Percentiles rank a stretch among this genome's conserved stretches.
Conservation (phyloP, 1,140 invertebrate species). For the Zaprionus capensis region DNA sequence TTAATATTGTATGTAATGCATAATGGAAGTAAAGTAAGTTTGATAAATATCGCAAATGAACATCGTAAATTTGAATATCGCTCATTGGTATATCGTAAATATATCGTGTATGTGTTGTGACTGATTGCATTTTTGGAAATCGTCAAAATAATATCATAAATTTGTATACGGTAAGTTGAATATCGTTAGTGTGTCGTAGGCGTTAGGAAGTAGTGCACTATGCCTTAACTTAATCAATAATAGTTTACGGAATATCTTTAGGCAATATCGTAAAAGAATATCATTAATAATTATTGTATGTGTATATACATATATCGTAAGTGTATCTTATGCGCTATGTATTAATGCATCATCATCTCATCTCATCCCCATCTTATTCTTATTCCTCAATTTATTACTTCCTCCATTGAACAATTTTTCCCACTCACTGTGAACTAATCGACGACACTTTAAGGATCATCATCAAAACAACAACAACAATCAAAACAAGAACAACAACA, state of each 20-base stretch:
- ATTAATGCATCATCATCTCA: not conserved
- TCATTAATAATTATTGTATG: too few relatives aligned
- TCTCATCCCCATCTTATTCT: not conserved
- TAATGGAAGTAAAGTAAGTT: not conserved
- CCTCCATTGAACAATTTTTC: not conserved
- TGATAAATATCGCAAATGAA: not conserved
- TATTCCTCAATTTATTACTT: not conserved
- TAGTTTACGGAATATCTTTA: not conserved
- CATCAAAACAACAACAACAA: constrained; percentile 1
- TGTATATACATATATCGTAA: not conserved
- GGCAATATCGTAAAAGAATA: not conserved
- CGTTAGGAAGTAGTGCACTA: too few relatives aligned
- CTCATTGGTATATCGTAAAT: too few relatives aligned
- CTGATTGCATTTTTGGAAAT: too few relatives aligned
- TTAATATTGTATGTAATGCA: not conserved
- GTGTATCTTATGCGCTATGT: not conserved
- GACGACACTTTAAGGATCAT: constrained; percentile 9
- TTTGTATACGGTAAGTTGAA: not conserved
- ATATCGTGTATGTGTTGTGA: too few relatives aligned
- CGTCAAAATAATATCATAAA: not conserved
- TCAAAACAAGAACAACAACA: constrained; percentile 2
- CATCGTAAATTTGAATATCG: too few relatives aligned
- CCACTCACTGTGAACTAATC: constrained; percentile 7
- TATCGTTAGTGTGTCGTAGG: not conserved
- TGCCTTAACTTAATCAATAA: too few relatives aligned